Evolutionary conservation across 2,888 invertebrate species (phyloP).

Genomic region (Horisme vitalbata): DNA sequence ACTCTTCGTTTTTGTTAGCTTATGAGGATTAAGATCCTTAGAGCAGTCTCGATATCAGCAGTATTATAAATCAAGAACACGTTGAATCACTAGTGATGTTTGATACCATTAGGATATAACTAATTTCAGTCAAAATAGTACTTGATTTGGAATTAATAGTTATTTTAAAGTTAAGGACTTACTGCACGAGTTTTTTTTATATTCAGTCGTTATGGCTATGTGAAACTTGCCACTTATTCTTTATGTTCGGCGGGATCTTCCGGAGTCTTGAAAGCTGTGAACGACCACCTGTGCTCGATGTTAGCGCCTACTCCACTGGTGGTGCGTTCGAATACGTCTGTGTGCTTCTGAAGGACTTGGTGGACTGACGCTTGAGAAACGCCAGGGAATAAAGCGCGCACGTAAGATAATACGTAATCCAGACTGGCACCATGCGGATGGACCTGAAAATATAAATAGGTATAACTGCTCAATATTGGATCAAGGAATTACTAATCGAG

Average conservation of each 20-base stretch:
- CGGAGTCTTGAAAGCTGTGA: conserved; percentile 85
- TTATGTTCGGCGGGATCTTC: conserved; percentile 26
- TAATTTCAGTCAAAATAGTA: too few relatives aligned
- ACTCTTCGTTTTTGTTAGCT: too few relatives aligned
- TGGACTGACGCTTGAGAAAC: conserved; percentile 90
- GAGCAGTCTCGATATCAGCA: too few relatives aligned
- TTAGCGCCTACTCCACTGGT: conserved; percentile 92
- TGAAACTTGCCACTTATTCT: conserved; percentile 6
- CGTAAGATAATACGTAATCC: conserved; percentile 95
- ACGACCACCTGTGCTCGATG: conserved; percentile 93
- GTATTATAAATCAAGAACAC: too few relatives aligned
- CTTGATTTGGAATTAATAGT: too few relatives aligned
- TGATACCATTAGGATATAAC: too few relatives aligned
- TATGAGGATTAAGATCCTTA: too few relatives aligned
- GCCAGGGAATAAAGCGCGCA: conserved; percentile 90
- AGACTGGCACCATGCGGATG: conserved; percentile 96
- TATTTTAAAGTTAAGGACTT: too few relatives aligned
- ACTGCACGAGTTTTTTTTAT: too few relatives aligned
- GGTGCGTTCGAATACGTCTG: conserved; percentile 90
- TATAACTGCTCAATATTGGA: too few relatives aligned
- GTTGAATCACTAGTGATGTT: too few relatives aligned
- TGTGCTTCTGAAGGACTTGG: conserved; percentile 89
- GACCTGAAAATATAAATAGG: conserved; percentile 82
- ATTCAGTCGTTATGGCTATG: conserved; percentile 16
- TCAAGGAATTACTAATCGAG: too few relatives aligned